Evolutionary conservation across 2,113 vertebrate species (phyloP), one percentile per base, ranked within the genome.

Genomic region (Chlorodrepanis virens): DNA sequence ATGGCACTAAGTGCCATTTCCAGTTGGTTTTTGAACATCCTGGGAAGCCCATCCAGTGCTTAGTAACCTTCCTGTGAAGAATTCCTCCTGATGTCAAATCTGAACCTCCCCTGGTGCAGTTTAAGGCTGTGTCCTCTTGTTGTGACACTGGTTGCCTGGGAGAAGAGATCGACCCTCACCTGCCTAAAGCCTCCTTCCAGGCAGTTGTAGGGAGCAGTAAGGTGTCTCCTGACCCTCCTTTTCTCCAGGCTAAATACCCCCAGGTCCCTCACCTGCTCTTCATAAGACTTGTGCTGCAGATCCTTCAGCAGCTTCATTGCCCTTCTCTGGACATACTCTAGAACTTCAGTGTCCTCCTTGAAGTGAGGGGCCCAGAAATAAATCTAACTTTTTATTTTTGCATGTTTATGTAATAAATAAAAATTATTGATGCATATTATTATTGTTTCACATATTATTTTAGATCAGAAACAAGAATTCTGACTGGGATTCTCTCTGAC

Each of bases 101-200:
- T 60, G 22, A 52, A 28, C 8, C 6, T 53, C 28, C 19, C 3
- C 23, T 21, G 11, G 24, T 40, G 13, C 8, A 47, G 40, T 12
- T 24, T 47, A 47, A 70, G n/a, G 12, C 28, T 39, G 16, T 12
- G 15, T 47, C 47, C 8, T 39, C 23, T 29, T 40, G 28, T 54
- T 29, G 10, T 40, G 39, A 16, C 39, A 10, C 12, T 53, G 11
- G 12, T 21, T 79, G 7, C 23, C 28, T 54, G 19, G 20, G 19
- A 70, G 29, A 63, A 63, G 47, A n/a, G 20, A 14, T 9, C 0
- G 0, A 47, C 10, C 2, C 15, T 7, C 7, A 40, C 4, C 23
- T 20, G 2, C 2, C 10, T 28, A 29, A 5, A 53, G 0, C 29
- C 12, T 79, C 24, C 19, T 39, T 60, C 45, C n/a, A 63, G 19